Evolutionary conservation across 2,797 vertebrate genomes (phyloP).

Genomic region (Gallinago stenura): DNA sequence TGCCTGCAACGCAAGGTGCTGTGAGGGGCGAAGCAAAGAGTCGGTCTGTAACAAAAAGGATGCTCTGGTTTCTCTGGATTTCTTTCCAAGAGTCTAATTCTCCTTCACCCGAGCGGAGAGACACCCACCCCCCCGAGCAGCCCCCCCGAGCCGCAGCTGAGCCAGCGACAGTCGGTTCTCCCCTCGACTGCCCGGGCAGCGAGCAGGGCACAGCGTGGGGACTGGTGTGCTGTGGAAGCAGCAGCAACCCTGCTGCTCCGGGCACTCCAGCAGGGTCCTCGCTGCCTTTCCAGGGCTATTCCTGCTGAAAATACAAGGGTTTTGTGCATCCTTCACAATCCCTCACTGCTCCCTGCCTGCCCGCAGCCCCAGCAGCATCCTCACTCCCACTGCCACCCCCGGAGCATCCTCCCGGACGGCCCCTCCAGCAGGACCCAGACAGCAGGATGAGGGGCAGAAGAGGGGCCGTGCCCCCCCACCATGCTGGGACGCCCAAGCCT

Average conservation of each 20-base stretch:
- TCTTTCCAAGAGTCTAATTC: neutral
- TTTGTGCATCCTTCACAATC: neutral
- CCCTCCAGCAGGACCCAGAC: rapidly evolving
- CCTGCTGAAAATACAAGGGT: rapidly evolving
- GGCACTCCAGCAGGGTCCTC: too few species aligned
- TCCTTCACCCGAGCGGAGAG: rapidly evolving
- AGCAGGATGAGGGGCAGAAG: neutral
- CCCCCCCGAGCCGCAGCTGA: neutral
- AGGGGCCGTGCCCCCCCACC: rapidly evolving
- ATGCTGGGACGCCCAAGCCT: rapidly evolving
- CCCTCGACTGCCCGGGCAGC: neutral
- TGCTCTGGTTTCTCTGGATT: neutral
- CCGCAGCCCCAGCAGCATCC: neutral
- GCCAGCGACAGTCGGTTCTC: neutral
- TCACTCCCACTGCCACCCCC: rapidly evolving
- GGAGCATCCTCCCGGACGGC: neutral
- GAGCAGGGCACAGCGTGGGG: rapidly evolving
- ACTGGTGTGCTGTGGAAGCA: neutral
- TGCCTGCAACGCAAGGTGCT: rapidly evolving
- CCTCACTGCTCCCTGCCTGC: neutral
- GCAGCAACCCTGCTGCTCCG: rapidly evolving
- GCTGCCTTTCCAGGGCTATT: rapidly evolving
- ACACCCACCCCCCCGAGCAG: rapidly evolving
- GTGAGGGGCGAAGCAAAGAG: neutral
- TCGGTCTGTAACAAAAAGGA: neutral